These are phyloP conservation scores for Mythimna lalbum DNA, from an alignment of 2,888 invertebrate species.

Conservation along the genomic window DNA sequence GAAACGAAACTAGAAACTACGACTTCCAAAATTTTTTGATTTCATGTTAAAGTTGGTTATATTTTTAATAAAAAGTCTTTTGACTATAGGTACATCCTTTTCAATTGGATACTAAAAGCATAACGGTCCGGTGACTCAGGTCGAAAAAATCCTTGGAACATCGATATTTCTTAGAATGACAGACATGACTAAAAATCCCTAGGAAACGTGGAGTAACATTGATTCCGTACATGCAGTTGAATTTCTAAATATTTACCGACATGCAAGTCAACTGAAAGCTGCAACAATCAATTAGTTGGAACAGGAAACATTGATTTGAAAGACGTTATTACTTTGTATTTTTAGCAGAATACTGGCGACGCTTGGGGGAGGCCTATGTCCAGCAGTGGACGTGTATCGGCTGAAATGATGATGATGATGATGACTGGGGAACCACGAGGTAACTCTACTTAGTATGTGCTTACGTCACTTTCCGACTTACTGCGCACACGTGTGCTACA, in stretches of 20 bases:
- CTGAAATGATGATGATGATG: no score
- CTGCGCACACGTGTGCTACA: no score
- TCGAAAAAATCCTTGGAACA: constrained; percentile 1
- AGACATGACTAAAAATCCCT: constrained; percentile 5
- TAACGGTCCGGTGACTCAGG: constrained; percentile 2
- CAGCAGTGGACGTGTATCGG: no score
- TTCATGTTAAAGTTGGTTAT: no score
- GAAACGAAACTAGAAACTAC: no score
- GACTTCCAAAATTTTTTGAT: no score
- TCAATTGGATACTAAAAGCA: constrained; percentile 1
- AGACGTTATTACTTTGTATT: constrained; percentile 26
- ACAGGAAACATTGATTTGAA: constrained; percentile 27
- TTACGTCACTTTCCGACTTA: constrained; percentile 17
- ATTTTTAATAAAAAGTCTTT: background rate
- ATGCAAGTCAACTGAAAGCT: constrained; percentile 13
- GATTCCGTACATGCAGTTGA: constrained; percentile 1
- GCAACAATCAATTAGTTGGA: constrained; percentile 7
- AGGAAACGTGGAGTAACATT: background rate
- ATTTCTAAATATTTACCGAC: constrained; percentile 20
- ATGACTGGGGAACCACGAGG: constrained; percentile 3
- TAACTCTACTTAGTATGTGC: constrained; percentile 39
- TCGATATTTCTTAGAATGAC: constrained; percentile 9
- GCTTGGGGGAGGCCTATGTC: no score
- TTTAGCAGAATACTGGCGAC: constrained; percentile 32
- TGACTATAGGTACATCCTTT: constrained; percentile 8